Evolutionary conservation across 2,888 invertebrate genomes (phyloP), one percentile per base, ranked within the genome.

Genomic region (Agrypnus murinus): DNA sequence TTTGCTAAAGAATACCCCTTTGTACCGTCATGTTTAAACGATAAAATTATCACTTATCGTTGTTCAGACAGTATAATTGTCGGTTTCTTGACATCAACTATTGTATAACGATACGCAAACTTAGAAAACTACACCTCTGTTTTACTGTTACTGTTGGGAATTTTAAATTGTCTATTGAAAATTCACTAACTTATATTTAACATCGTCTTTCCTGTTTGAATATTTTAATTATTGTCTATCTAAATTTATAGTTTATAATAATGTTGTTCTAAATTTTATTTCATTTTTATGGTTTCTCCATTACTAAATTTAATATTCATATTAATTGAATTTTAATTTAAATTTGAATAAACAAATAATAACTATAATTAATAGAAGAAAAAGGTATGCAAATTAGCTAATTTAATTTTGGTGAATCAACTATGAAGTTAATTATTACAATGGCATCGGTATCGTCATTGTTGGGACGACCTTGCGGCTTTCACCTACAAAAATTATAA

Each of bases 1-100:
- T 17, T 36, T 25, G 25, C 17, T 17, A n/a, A 55, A 55, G 55
- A 55, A 55, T 55, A 17, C 2, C 36, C 55, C 55, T 36, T 55
- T 55, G 55, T 55, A 55, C 50, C 50, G 50, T 50, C 50, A 50
- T 25, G 50, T 32, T 31, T 50, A 50, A 50, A 50, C 50, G 50
- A 31, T 50, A 50, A 50, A 50, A 50, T 50, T 50, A 50, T 50
- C 50, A 50, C 50, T 50, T 50, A 50, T 50, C 31, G 31, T 31
- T 12, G 10, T 32, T 31, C 50, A 12, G 50, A 50, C 50, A 50
- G 50, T 12, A 50, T 50, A 50, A 50, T 50, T 50, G 32, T 32
- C 6, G 50, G 50, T 50, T 50, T 12, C 50, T 50, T 32, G 50
- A 25, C 50, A 8, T 12, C 25, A 31, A 31, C 50, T 31, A 50